These are phyloP conservation scores for Sinhomidia bicolor DNA, from an alignment of 2,888 invertebrate genomes.

Conservation along the genomic window DNA sequence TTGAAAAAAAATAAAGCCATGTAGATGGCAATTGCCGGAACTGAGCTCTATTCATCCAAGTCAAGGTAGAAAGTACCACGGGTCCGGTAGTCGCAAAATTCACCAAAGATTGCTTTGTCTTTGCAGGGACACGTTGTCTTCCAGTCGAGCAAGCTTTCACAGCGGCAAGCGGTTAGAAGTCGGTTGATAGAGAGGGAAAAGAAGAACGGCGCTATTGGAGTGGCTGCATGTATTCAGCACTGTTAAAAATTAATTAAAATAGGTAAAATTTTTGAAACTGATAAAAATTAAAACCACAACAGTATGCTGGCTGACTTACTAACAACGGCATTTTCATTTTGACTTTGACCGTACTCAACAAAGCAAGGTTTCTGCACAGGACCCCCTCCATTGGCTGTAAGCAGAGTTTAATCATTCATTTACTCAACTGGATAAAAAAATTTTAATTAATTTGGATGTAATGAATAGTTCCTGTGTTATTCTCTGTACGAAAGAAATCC, in stretches of 20 bases:
- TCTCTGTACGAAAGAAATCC: constrained; percentile 66
- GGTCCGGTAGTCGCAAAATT: constrained; percentile 61
- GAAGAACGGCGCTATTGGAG: constrained; percentile 67
- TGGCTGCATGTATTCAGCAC: constrained; percentile 70
- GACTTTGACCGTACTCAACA: constrained; percentile 43
- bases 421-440: too few species aligned
- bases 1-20: too few species aligned
- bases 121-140: constrained; percentile 66
- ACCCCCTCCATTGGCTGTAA: constrained; percentile 71
- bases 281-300: too few species aligned
- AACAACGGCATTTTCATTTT: constrained; percentile 60
- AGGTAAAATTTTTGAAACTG: not conserved
- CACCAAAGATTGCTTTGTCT: constrained; percentile 66
- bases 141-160: constrained; percentile 52
- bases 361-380: constrained; percentile 68
- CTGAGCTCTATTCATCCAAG: constrained; percentile 43
- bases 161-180: constrained; percentile 39
- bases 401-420: too few species aligned
- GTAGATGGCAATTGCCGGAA: not conserved
- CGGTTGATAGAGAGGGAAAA: constrained; percentile 66
- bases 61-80: constrained; percentile 71
- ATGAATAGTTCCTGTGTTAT: not conserved
- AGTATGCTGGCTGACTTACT: constrained; percentile 60
- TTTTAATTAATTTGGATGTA: not conserved
- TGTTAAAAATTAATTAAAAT: too few species aligned